These are phyloP conservation scores for Actinostola sp. DNA, from an alignment of 92 coral and sea anemone species.

Conservation along the genomic window DNA sequence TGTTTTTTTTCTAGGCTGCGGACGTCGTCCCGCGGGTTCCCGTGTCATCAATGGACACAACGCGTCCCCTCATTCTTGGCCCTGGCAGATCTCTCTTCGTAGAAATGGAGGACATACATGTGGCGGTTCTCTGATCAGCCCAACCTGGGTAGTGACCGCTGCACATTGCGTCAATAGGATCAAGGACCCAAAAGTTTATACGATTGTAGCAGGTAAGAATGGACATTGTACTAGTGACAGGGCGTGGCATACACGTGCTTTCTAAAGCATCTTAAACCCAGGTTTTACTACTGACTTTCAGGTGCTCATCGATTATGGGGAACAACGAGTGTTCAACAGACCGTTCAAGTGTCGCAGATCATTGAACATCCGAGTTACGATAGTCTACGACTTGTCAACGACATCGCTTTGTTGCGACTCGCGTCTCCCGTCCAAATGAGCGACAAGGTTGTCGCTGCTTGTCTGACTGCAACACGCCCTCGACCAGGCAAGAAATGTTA, in stretches of 20 bases:
- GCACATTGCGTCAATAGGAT: slow-evolving; percentile 65
- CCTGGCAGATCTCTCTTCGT: slow-evolving; percentile 19
- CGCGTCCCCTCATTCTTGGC: slow-evolving; percentile 64
- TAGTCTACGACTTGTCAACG: slow-evolving; percentile 10
- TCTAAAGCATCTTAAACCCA: too few relatives aligned
- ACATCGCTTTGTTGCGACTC: slow-evolving; percentile 32
- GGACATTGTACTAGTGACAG: too few relatives aligned
- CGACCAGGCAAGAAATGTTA: slow-evolving; percentile 33
- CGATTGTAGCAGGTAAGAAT: slow-evolving; percentile 63
- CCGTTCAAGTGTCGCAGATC: slow-evolving; percentile 8
- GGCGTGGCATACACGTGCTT: too few relatives aligned
- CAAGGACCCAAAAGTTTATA: slow-evolving; percentile 54
- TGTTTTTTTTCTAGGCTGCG: slow-evolving; percentile 53
- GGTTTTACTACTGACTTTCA: background rate
- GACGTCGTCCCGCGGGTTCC: slow-evolving; percentile 45
- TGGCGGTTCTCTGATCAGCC: slow-evolving; percentile 65
- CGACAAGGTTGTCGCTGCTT: slow-evolving; percentile 31
- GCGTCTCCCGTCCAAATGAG: slow-evolving; percentile 26
- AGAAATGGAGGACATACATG: slow-evolving; percentile 57
- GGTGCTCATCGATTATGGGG: slow-evolving; percentile 32
- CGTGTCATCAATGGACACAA: slow-evolving; percentile 61
- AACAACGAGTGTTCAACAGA: slow-evolving; percentile 27
- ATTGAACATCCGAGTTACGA: slow-evolving; percentile 22
- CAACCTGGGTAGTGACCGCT: slow-evolving; percentile 62
- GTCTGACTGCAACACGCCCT: slow-evolving; percentile 34